Conservation (phyloP, 2,113 vertebrate species). For the Desmodus rotundus region DNA sequence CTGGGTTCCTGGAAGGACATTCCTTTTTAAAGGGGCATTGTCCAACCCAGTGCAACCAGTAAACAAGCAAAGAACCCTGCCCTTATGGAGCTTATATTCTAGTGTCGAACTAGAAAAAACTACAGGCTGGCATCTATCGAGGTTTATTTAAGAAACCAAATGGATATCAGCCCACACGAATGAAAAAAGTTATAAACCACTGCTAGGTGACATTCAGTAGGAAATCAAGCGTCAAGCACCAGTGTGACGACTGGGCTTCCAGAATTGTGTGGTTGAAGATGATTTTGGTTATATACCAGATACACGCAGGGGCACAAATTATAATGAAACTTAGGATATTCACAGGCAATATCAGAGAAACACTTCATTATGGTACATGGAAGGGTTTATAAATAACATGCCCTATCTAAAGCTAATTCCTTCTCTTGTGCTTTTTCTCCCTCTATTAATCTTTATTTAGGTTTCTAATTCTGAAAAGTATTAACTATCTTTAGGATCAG, state of each 20-base stretch:
- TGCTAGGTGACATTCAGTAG: background rate
- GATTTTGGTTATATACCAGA: background rate
- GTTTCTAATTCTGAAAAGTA: constrained; percentile 25
- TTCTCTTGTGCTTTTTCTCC: background rate
- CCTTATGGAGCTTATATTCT: background rate
- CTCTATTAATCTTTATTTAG: background rate
- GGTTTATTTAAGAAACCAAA: constrained; percentile 33
- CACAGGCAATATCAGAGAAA: background rate
- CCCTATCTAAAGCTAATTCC: background rate
- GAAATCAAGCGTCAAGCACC: background rate
- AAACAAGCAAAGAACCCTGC: background rate
- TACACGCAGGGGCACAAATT: background rate
- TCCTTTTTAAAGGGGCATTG: background rate
- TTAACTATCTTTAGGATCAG: background rate
- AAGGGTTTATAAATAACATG: background rate
- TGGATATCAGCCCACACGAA: background rate
- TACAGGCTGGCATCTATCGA: background rate
- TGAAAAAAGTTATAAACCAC: background rate
- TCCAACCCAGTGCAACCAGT: background rate
- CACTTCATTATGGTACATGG: background rate
- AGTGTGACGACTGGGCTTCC: background rate
- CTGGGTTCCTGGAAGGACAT: background rate
- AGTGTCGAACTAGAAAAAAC: background rate
- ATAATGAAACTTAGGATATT: background rate
- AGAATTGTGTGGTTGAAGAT: background rate